Evolutionary conservation across 2,888 invertebrate species (phyloP), one percentile per base, ranked within the genome.

Genomic region (Himalopsyche tibetana): DNA sequence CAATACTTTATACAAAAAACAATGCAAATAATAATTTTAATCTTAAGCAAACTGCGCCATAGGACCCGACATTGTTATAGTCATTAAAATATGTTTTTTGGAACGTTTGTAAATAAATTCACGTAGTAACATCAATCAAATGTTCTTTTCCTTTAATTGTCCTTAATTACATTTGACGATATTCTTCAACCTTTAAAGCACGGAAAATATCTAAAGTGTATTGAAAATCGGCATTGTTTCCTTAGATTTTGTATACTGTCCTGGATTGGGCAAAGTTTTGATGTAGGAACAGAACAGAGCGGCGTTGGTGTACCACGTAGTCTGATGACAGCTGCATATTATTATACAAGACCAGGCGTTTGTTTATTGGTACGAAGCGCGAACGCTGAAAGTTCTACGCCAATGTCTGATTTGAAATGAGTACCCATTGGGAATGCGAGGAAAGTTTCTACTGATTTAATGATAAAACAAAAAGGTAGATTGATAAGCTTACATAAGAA

Each of bases 311-410:
- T 38, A 36, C 74, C 74, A 38, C 74, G 74, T 74, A 74, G 12
- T 36, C 74, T 36, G 38, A 74, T 74, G 74, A 74, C 74, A 74
- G 74, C 74, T 74, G 74, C 74, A 74, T 74, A 74, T 38, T 74
- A 51, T 51, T 51, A 51, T 51, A 74, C 15, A 74, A 74, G 74
- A 74, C 12, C 74, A 74, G 74, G 36, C 74, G 74, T 38, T 36
- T 74, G 74, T 38, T 19, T 38, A 74, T 74, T 74, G 74, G 74
- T 74, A 74, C 36, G 28, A 28, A 74, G 74, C 38, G 36, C 74
- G 38, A 74, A 38, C 74, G 74, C 74, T 38, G 74, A 74, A 74
- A 74, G 28, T 74, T 74, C 28, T 36, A 15, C 28, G 74, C 69
- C 5, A 69, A 28, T 28, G 28, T 38, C 15, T 74, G 74, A 74